Base-by-base conservation (phyloP, 1,140 invertebrate species). In the Listronotus bonariensis region DNA sequence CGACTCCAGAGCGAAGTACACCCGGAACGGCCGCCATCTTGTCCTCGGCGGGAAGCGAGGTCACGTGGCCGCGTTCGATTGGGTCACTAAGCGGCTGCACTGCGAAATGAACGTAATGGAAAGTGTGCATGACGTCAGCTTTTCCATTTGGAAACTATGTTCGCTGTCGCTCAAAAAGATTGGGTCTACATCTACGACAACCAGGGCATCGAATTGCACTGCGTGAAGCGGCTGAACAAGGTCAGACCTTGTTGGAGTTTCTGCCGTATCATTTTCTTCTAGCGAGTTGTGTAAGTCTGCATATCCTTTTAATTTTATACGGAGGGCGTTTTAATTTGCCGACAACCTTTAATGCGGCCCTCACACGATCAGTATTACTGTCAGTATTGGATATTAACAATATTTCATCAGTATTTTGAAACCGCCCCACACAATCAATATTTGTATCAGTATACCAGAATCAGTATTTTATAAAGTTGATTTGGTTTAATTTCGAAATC, bases 41-140 rank as follows among this genome's bases (percentile, higher is more conserved):
- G 73, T 98, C 26, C 69, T 99, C 20, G 97, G 93, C 45, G 97
- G 97, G 1, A 85, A 85, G 60, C 89, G 84, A 76, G 97, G 98
- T 17, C 98, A 99, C 80, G 82, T 99, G 11, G 96, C 97, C 55
- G 91, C 94, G 11, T 90, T 99, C 76, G 97, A 99, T 79, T 99
- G 97, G 97, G 83, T 97, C 9, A 97, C 95, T 1, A 99, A 99
- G 82, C 90, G 89, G 72, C 81, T 99, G 32, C 84, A 91, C 52
- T 98, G 92, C 83, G 98, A 99, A 85, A 90, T 98, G 9, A 98
- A 98, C 84, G 95, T 97, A 1, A 97, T 95, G 92, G 97, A 99
- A 83, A 90, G 91, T 49, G 85, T 98, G 41, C 88, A 92, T 77
- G 97, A 97, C 84, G 86, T 98, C 0, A 83, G 84, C 71, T 99